A percentile compares a stretch with the other conserved stretches of the same genome.
Evolutionary conservation across 2,797 vertebrate genomes (phyloP).

Genomic region (Melanotaenia nigrans): DNA sequence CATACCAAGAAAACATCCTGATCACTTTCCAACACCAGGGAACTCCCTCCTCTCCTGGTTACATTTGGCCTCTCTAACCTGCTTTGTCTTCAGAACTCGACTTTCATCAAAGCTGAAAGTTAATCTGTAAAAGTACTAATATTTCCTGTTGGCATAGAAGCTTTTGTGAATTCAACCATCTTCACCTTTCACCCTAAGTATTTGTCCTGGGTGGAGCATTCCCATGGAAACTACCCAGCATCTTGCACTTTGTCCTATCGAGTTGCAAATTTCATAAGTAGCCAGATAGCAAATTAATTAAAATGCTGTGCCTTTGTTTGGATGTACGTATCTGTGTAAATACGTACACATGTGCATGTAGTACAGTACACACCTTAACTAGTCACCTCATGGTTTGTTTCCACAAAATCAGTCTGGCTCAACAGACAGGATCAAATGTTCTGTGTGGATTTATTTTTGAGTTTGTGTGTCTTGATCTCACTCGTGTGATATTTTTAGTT

Average conservation of each 20-base stretch:
- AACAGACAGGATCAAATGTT: constrained; percentile 5
- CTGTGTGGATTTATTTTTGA: neutral
- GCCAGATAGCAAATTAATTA: constrained; percentile 7
- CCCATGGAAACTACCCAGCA: constrained; percentile 20
- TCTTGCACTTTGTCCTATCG: constrained; percentile 43
- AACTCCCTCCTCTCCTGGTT: constrained; percentile 7
- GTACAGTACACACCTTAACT: neutral
- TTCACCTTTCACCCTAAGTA: neutral
- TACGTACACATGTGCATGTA: no score
- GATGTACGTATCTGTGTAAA: neutral
- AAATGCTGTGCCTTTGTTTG: constrained; percentile 2
- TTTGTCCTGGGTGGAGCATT: constrained; percentile 29
- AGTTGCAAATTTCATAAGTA: constrained; percentile 6
- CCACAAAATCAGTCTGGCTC: neutral
- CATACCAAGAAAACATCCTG: constrained; percentile 36
- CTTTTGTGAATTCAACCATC: constrained; percentile 10
- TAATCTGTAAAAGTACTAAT: constrained; percentile 1
- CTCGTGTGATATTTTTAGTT: neutral
- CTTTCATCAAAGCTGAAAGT: constrained; percentile 2
- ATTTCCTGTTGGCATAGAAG: neutral
- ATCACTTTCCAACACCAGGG: constrained; percentile 43
- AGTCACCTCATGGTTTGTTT: neutral
- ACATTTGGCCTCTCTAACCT: neutral
- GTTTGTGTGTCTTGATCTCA: neutral
- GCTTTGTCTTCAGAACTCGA: constrained; percentile 1